Evolutionary conservation across 1,140 invertebrate genomes (phyloP).

Genomic region (Portunus trituberculatus): DNA sequence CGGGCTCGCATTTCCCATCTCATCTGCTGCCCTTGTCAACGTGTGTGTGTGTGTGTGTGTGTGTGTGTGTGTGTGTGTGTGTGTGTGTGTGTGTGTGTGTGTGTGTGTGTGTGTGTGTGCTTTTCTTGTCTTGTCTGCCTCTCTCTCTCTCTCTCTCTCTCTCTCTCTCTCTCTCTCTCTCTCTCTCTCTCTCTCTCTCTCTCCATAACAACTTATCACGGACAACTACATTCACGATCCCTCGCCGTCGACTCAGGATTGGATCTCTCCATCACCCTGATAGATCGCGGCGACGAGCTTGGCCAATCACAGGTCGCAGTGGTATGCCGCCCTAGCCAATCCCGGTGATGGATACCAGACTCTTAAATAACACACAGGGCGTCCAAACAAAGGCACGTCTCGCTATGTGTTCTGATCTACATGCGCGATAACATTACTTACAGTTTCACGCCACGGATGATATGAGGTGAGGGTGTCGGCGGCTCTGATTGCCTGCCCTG

Average conservation of each 20-base stretch:
- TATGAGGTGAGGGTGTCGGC: neutral
- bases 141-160: constrained; percentile 24
- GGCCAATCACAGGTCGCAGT: constrained; percentile 26
- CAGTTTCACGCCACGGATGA: neutral
- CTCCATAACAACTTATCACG: neutral
- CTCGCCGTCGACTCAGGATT: neutral
- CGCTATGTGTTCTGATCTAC: neutral
- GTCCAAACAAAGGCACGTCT: neutral
- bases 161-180: constrained; percentile 1
- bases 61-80: constrained; percentile 60
- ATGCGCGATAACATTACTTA: neutral
- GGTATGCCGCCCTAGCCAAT: neutral
- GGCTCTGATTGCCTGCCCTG: neutral
- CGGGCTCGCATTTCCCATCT: neutral
- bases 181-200: neutral
- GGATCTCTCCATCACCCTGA: constrained; percentile 25
- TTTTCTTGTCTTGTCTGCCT: neutral
- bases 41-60: constrained; percentile 46
- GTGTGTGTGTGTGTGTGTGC: neutral
- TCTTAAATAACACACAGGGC: neutral
- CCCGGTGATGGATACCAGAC: constrained; percentile 34
- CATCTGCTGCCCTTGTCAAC: neutral
- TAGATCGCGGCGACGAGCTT: neutral
- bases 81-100: neutral
- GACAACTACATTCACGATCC: neutral